A percentile compares a stretch with the other conserved stretches of the same genome.
Evolutionary conservation across 2,888 invertebrate genomes (phyloP).

Genomic region (Andrena minutula): DNA sequence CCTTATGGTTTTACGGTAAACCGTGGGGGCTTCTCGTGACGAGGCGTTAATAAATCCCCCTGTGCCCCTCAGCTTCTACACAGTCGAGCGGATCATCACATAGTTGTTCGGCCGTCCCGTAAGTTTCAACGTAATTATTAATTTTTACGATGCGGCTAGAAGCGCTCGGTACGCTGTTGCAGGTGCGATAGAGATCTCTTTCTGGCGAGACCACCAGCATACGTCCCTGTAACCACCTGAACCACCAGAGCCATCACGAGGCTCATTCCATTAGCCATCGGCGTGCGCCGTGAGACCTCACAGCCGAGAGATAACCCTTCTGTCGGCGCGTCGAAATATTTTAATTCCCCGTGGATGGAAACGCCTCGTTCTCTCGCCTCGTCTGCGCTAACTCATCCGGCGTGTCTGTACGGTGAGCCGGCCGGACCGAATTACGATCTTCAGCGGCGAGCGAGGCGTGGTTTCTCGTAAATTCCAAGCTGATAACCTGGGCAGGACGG

Average conservation of each 20-base stretch:
- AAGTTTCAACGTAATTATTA: conserved; percentile 80
- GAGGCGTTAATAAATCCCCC: conserved; percentile 74
- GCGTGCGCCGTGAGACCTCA: conserved; percentile 68
- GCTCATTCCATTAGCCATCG: conserved; percentile 74
- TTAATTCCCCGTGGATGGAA: conserved; percentile 72
- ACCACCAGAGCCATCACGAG: conserved; percentile 56
- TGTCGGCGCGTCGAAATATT: conserved; percentile 77
- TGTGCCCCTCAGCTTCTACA: conserved; percentile 38
- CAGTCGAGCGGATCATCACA: conserved; percentile 58
- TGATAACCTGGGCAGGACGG: conserved; percentile 45
- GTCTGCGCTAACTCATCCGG: conserved; percentile 61
- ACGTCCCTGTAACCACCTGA: conserved; percentile 71
- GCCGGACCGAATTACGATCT: conserved; percentile 58
- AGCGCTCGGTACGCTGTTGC: conserved; percentile 56
- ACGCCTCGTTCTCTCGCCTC: conserved; percentile 72
- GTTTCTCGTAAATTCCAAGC: conserved; percentile 48
- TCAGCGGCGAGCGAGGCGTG: conserved; percentile 50
- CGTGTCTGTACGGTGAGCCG: conserved; percentile 29
- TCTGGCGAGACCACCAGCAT: conserved; percentile 77
- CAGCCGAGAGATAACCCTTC: conserved; percentile 70
- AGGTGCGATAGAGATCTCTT: conserved; percentile 82
- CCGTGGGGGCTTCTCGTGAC: conserved; percentile 68
- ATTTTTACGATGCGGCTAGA: conserved; percentile 78
- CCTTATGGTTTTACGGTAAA: conserved; percentile 72
- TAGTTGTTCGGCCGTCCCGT: conserved; percentile 54